Evolutionary conservation across 2,113 vertebrate genomes (phyloP).

Genomic region (Mugil cephalus): DNA sequence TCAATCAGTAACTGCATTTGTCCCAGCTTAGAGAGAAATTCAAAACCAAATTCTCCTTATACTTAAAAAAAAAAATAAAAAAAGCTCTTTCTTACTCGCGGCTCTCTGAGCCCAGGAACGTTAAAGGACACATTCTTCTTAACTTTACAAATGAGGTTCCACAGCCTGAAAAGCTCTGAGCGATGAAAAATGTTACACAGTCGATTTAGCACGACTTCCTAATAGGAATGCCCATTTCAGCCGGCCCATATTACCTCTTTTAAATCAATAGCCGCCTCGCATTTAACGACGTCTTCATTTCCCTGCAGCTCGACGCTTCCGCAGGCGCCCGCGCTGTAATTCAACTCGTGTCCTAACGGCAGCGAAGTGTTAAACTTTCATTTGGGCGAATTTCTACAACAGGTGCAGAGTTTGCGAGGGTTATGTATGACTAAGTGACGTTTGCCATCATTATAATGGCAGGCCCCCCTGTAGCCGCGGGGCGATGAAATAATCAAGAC

Average conservation of each 20-base stretch:
- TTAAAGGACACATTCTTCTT: conserved; percentile 23
- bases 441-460: conserved; percentile 41
- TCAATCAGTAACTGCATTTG: too few relatives aligned
- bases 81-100: not conserved
- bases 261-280: conserved; percentile 64
- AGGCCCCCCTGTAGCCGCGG: conserved; percentile 44
- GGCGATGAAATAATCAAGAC: conserved; percentile 56
- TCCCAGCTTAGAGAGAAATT: not conserved
- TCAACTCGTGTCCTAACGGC: conserved; percentile 47
- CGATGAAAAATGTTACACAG: conserved; percentile 36
- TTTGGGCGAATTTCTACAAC: conserved; percentile 56
- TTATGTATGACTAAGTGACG: conserved; percentile 56
- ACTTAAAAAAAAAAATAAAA: conserved; percentile 1
- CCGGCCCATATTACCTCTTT: conserved; percentile 48
- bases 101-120: conserved; percentile 3
- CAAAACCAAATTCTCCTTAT: conserved; percentile 12
- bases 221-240: conserved; percentile 39
- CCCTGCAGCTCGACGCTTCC: conserved; percentile 54
- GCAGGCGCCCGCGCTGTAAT: conserved; percentile 16
- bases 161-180: conserved; percentile 23
- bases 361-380: conserved; percentile 44
- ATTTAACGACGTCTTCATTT: conserved; percentile 60
- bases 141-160: conserved; percentile 31
- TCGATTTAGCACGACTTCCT: conserved; percentile 55
- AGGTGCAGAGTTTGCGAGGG: conserved; percentile 31